A percentile compares a stretch with the other conserved stretches of the same genome.
Conservation (phyloP, 2,888 invertebrate genomes). For the Drosophila pseudotakahashii region DNA sequence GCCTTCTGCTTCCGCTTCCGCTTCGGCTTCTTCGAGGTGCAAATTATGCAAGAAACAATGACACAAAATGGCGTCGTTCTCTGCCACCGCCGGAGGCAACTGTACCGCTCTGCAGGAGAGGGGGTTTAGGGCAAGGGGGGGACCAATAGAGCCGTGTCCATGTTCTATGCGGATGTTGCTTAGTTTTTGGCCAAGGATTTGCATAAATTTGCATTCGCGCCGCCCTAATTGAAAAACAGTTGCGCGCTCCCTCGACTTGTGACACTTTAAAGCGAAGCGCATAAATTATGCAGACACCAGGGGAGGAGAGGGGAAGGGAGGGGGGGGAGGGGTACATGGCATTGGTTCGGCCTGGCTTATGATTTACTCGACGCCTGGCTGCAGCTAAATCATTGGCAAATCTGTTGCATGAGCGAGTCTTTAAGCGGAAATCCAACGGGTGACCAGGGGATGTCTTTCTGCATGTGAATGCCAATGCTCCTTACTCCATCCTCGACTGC, state of each 20-base stretch:
- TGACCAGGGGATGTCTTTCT: background rate
- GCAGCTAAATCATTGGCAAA: conserved; percentile 80
- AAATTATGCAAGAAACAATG: conserved; percentile 47
- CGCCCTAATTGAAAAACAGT: conserved; percentile 74
- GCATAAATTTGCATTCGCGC: conserved; percentile 74
- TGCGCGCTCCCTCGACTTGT: conserved; percentile 53
- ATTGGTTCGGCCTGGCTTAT: conserved; percentile 49
- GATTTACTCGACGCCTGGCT: conserved; percentile 78
- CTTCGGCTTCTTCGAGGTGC: conserved; percentile 14
- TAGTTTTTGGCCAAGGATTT: conserved; percentile 77
- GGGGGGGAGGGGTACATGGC: too few relatives aligned
- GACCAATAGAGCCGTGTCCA: conserved; percentile 21
- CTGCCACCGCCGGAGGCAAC: conserved; percentile 45
- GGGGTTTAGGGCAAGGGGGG: background rate
- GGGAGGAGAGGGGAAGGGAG: background rate
- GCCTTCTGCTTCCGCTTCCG: conserved; percentile 34
- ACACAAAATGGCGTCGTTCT: conserved; percentile 42
- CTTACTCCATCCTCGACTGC: background rate
- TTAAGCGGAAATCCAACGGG: conserved; percentile 13
- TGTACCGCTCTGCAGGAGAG: conserved; percentile 35
- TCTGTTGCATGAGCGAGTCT: conserved; percentile 60
- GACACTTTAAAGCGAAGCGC: conserved; percentile 74
- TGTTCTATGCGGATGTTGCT: conserved; percentile 59
- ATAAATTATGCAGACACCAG: conserved; percentile 66
- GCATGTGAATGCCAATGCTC: too few relatives aligned